Evolutionary conservation across 2,888 invertebrate genomes (phyloP), one percentile per base, ranked within the genome.

Genomic region (Lordiphosa andalusiaca): DNA sequence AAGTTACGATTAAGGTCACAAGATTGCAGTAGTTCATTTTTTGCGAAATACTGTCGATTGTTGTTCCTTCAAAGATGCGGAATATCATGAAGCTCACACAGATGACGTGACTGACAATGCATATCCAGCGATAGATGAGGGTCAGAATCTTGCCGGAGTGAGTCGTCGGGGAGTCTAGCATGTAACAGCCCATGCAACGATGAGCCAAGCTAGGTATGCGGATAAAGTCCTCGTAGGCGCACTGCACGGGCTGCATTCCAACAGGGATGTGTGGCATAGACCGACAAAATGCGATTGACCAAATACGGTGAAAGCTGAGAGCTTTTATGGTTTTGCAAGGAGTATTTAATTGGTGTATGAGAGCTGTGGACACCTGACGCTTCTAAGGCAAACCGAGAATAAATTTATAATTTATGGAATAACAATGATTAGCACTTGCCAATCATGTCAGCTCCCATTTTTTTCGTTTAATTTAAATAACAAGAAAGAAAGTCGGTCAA

Each of bases 131-230:
- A n/a, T 52, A 73, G 0, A 74, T 2, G 21, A 25, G 7, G 39
- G 59, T 47, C 4, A 55, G 12, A 0, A 56, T n/a, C 1, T 37
- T 12, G 2, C 40, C 38, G 3, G 2, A 16, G 6, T 23, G 53
- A 0, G 48, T 55, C 21, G 13, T 39, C 0, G 36, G 38, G 2
- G 19, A 1, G 1, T 38, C 42, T 23, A 73, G 50, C 3, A 64
- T 12, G 16, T 73, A 54, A 42, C 53, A 67, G 37, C 74, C 73
- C 38, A 54, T 71, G 0, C 71, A 1, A 7, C 41, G 13, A 23
- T 54, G 61, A 5, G 55, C 47, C 0, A 16, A 10, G 12, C 16
- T 56, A 10, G 78, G 73, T 16, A 73, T 16, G 6, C 16, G 10
- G 16, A 6, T 44, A 6, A 33, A 44, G 13, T 44, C 44, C n/a